Percentiles rank a stretch among this genome's conserved stretches.
Conservation (phyloP, 2,797 vertebrate genomes). For the Apodemus agrarius region DNA sequence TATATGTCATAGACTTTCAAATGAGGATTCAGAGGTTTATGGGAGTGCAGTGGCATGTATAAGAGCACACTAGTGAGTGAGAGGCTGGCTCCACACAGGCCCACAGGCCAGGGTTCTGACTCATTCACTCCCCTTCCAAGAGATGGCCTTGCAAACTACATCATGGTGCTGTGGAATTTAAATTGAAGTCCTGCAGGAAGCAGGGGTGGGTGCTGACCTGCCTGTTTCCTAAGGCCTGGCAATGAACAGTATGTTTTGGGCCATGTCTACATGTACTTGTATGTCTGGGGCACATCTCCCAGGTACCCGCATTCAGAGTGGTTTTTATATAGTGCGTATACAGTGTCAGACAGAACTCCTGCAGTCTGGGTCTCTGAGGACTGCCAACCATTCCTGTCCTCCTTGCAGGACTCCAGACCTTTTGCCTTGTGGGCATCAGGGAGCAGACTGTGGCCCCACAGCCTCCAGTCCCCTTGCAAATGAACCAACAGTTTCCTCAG, state of each 20-base stretch:
- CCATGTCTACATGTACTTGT: not conserved
- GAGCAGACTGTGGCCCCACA: not conserved
- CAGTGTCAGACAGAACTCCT: not conserved
- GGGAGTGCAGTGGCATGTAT: not conserved
- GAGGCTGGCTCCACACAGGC: not conserved
- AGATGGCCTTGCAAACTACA: not conserved
- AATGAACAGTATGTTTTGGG: not conserved
- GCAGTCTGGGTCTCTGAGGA: not conserved
- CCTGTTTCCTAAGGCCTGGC: slow-evolving; percentile 7
- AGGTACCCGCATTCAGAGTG: fast-evolving
- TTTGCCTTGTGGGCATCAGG: slow-evolving; percentile 1
- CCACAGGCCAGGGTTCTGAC: not conserved
- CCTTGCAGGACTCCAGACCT: slow-evolving; percentile 30
- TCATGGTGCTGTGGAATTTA: not conserved
- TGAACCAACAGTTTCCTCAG: slow-evolving; percentile 40
- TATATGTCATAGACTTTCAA: not conserved
- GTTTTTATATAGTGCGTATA: not conserved
- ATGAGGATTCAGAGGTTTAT: not conserved
- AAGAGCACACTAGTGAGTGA: not conserved
- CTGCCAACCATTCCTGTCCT: not conserved
- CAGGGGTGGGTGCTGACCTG: not conserved
- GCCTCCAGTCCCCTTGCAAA: not conserved
- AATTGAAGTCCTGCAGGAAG: not conserved
- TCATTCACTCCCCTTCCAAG: not conserved
- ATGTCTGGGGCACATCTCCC: not conserved